phyloP scores from a whole-genome alignment of 1,140 invertebrate species.

The Popillia japonica region DNA sequence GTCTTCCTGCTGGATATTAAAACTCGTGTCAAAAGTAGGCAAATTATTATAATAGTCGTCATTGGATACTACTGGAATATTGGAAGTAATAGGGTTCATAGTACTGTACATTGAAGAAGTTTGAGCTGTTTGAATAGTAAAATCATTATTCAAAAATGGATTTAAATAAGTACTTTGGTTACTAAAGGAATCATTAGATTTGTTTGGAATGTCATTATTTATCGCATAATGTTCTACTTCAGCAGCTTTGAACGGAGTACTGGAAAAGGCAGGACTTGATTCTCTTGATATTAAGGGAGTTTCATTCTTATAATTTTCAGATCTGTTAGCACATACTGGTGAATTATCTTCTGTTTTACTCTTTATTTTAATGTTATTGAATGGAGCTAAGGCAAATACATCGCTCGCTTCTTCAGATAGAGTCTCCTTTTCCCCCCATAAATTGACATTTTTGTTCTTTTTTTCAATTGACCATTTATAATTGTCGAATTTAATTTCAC shows the following conservation, averaged over 20 bases:
- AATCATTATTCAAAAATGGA: conserved; percentile 50
- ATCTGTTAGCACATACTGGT: neutral
- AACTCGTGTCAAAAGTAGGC: neutral
- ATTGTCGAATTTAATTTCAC: conserved; percentile 56
- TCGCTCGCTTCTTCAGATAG: conserved; percentile 64
- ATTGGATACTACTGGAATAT: conserved; percentile 18
- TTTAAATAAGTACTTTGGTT: conserved; percentile 35
- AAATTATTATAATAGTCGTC: conserved; percentile 1
- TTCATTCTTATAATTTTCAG: conserved; percentile 28
- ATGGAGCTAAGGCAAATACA: conserved; percentile 80
- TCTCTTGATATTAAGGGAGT: conserved; percentile 27
- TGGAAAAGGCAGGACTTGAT: conserved; percentile 3
- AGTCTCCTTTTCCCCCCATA: conserved; percentile 55
- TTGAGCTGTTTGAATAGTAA: conserved; percentile 41
- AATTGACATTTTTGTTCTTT: conserved; percentile 47
- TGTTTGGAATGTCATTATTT: conserved; percentile 23
- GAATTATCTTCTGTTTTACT: neutral
- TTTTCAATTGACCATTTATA: conserved; percentile 57
- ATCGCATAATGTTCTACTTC: neutral
- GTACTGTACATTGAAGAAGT: conserved; percentile 50
- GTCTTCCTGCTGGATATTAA: conserved; percentile 46
- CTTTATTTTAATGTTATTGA: conserved; percentile 61
- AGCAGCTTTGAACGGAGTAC: conserved; percentile 15
- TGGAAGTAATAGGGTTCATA: conserved; percentile 43
- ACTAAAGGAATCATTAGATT: conserved; percentile 26